Evolutionary conservation across 2,113 vertebrate species (phyloP), one percentile per base, ranked within the genome.

Genomic region (Sinocyclocheilus maitianheensis): DNA sequence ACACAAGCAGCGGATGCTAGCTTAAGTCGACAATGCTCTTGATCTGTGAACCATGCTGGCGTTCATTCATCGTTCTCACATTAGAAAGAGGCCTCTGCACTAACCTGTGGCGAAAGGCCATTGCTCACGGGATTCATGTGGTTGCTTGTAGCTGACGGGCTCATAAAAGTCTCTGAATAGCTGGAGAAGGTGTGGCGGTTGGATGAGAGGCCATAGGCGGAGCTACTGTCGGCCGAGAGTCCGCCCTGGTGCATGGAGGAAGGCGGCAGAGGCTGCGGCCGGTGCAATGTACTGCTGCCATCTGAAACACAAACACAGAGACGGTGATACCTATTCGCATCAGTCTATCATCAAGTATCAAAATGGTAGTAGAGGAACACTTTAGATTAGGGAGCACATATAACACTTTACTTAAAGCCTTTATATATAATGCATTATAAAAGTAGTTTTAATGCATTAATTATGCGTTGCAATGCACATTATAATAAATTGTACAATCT

Each of bases 181-280:
- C 97, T 99, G 94, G 97, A 97, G 94, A 99, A 99, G 92, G 97
- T 90, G 93, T 99, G 97, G 62, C 98, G 96, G 85, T 96, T 96
- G 90, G 95, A 95, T 2, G 95, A 93, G 88, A 99, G 95, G 16
- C 97, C 97, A 0, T 99, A 99, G 79, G 97, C 97, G 0, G 97
- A 95, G 93, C 96, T 85, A 75, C 93, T 94, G 91, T 98, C 98
- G 0, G 96, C 95, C 0, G 96, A 93, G 74, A 99, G 94, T 0
- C 97, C 97, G 1, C 98, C 96, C 94, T 99, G 98, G 92, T 99
- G 98, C 98, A 99, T 99, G 93, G 98, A 98, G 89, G 98, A 99
- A 0, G 98, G 98, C 0, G 98, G 98, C 75, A 99, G 96, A 5
- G 98, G 98, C 90, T 99, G 98, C 65, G 98, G 98, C 91, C 98